Percentiles rank a stretch among this genome's conserved stretches.
These are phyloP conservation scores for Brachycybe producta DNA, from an alignment of 2,888 invertebrate genomes.

Conservation along the genomic window DNA sequence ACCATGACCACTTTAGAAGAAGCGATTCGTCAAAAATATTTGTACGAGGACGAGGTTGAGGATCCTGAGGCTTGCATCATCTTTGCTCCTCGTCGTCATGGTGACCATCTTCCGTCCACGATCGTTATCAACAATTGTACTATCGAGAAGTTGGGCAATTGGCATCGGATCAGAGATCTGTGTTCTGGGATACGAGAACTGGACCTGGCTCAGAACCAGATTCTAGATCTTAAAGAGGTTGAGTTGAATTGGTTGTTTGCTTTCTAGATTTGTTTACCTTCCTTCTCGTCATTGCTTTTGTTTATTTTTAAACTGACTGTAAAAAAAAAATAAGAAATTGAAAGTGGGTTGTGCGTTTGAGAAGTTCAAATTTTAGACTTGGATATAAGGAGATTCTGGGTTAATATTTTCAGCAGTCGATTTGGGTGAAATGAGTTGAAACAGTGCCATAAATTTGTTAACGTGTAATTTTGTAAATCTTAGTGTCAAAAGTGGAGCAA, in stretches of 20 bases:
- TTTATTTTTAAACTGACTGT: neutral
- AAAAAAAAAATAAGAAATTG: too few relatives aligned
- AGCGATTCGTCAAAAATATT: constrained; percentile 78
- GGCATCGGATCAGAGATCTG: constrained; percentile 61
- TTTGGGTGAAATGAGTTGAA: too few relatives aligned
- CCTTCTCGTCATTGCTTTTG: too few relatives aligned
- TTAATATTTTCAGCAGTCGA: too few relatives aligned
- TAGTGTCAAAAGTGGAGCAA: too few relatives aligned
- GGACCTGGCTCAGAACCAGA: constrained; percentile 83
- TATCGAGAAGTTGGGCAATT: constrained; percentile 77
- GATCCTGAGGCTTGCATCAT: constrained; percentile 22
- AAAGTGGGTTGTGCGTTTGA: too few relatives aligned
- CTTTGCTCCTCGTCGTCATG: constrained; percentile 20
- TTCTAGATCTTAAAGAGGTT: constrained; percentile 77
- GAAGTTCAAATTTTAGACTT: too few relatives aligned
- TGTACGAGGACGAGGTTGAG: constrained; percentile 38
- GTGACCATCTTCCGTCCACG: constrained; percentile 28
- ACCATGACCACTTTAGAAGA: constrained; percentile 41
- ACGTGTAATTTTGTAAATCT: too few relatives aligned
- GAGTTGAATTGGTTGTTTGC: constrained; percentile 18
- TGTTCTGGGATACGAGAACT: constrained; percentile 84
- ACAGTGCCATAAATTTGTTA: too few relatives aligned
- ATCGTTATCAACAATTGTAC: constrained; percentile 82
- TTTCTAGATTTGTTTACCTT: too few relatives aligned
- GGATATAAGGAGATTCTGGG: too few relatives aligned